These are phyloP conservation scores for Ferrisia virgata DNA, from an alignment of 2,888 invertebrate species.

Conservation along the genomic window DNA sequence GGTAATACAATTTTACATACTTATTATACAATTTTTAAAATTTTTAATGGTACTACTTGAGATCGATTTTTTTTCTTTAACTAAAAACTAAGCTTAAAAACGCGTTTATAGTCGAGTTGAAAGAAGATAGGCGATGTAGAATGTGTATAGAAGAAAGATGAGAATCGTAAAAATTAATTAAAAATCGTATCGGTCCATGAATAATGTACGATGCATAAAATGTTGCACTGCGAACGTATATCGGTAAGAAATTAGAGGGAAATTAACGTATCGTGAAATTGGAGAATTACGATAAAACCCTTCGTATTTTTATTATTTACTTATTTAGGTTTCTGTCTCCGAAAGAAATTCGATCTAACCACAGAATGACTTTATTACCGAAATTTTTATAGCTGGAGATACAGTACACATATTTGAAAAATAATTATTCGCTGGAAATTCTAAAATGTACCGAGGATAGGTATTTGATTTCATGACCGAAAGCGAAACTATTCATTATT, in stretches of 20 bases:
- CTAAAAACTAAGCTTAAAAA: slow-evolving; percentile 4
- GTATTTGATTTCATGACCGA: background rate
- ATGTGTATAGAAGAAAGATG: background rate
- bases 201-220: background rate
- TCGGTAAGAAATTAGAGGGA: slow-evolving; percentile 6
- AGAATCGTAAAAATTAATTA: slow-evolving; percentile 19
- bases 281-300: background rate
- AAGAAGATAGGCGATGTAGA: background rate
- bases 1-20: slow-evolving; percentile 7
- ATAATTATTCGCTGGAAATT: background rate
- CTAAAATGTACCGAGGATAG: too few relatives aligned
- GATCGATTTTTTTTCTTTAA: slow-evolving; percentile 1
- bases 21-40: background rate
- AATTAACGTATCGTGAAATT: background rate
- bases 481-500: background rate
- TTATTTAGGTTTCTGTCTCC: background rate
- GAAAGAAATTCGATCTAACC: background rate
- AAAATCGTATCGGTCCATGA: background rate
- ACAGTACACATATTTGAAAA: background rate
- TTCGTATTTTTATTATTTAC: background rate
- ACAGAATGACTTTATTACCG: background rate
- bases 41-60: slow-evolving; percentile 30
- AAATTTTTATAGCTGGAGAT: background rate
- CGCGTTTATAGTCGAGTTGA: background rate
- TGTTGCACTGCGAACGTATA: background rate